Evolutionary conservation across 1,140 invertebrate species (phyloP).

Genomic region (Drosophila neocordata): DNA sequence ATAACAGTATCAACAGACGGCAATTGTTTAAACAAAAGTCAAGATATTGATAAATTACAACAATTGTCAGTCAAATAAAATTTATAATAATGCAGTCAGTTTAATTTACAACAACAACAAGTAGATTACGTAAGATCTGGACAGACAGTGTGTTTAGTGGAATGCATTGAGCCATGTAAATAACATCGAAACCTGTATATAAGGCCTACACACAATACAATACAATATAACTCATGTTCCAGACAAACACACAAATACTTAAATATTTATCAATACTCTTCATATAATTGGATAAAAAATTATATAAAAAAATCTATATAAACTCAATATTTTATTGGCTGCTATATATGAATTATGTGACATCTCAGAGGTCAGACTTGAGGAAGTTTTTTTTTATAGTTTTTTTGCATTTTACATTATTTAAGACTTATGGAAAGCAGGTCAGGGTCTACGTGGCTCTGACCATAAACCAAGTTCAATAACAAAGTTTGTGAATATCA

Average conservation of each 20-base stretch:
- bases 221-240: constrained; percentile 2
- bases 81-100: constrained; percentile 59
- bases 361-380: constrained; percentile 38
- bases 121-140: constrained; percentile 10
- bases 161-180: constrained; percentile 75
- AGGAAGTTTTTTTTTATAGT: constrained; percentile 39
- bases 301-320: constrained; percentile 30
- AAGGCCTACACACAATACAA: constrained; percentile 27
- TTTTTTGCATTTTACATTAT: constrained; percentile 36
- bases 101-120: constrained; percentile 48
- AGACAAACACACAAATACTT: constrained; percentile 5
- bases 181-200: constrained; percentile 38
- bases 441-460: constrained; percentile 50
- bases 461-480: constrained; percentile 56
- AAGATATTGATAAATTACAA: constrained; percentile 55
- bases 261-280: background rate
- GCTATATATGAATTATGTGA: constrained; percentile 35
- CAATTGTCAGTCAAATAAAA: constrained; percentile 51
- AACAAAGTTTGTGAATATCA: constrained; percentile 17
- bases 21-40: constrained; percentile 30
- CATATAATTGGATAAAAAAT: too few species aligned
- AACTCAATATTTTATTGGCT: constrained; percentile 26
- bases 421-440: constrained; percentile 38
- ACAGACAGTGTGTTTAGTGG: constrained; percentile 40
- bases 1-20: background rate